Evolutionary conservation across 2,113 vertebrate genomes (phyloP).

Genomic region (Rhipidura dahli): DNA sequence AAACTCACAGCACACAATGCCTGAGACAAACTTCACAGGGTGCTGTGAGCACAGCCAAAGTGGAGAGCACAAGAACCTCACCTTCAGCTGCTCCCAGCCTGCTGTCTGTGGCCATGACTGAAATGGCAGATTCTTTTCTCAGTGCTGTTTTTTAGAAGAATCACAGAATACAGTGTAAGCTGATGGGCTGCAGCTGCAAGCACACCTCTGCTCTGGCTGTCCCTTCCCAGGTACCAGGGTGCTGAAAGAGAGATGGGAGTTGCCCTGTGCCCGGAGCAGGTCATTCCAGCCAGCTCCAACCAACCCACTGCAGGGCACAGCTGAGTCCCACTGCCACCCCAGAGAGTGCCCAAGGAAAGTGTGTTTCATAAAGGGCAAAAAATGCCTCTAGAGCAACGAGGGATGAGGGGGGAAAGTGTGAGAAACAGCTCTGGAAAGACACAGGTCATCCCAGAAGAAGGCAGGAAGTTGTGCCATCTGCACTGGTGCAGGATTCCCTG

Average conservation of each 20-base stretch:
- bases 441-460: background rate
- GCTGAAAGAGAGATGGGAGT: accelerated
- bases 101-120: background rate
- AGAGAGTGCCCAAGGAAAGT: accelerated
- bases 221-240: too few relatives aligned
- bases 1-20: accelerated
- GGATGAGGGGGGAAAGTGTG: background rate
- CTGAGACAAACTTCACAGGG: background rate
- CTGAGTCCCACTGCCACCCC: accelerated
- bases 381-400: background rate
- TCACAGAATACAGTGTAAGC: background rate
- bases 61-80: accelerated
- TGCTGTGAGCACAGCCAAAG: accelerated
- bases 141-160: background rate
- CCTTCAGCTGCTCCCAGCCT: accelerated
- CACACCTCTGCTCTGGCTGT: background rate
- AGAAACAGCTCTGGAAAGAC: background rate
- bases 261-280: accelerated
- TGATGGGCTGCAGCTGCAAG: background rate
- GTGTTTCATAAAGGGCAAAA: background rate
- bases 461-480: accelerated
- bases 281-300: background rate
- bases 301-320: background rate
- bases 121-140: background rate
- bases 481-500: accelerated